Evolutionary conservation across 2,797 vertebrate genomes (phyloP).

Genomic region (Peromyscus attwateri): DNA sequence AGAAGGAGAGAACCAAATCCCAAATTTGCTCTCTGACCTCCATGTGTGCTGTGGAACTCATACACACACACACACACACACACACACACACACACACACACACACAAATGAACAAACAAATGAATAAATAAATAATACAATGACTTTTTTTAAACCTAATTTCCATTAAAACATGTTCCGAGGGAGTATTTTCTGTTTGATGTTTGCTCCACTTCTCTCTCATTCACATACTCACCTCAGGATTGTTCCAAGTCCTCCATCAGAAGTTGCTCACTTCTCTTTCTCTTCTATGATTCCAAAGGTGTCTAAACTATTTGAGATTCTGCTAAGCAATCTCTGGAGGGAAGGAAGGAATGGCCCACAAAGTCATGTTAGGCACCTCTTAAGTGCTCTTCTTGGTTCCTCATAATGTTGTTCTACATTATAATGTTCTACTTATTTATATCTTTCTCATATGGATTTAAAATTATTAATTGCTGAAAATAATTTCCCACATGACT

Average conservation of each 20-base stretch:
- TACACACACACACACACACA: neutral
- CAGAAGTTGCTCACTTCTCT: neutral
- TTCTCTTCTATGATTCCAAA: conserved; percentile 21
- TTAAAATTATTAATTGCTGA: neutral
- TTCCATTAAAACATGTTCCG: neutral
- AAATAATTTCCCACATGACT: neutral
- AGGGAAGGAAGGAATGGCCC: fast-evolving
- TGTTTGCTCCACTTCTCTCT: neutral
- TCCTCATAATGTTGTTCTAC: neutral
- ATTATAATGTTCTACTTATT: neutral
- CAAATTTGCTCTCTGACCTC: neutral
- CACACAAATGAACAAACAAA: too few relatives aligned
- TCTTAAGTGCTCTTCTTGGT: neutral
- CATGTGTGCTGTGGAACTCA: neutral
- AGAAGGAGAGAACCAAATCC: neutral
- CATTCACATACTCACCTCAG: neutral
- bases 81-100: neutral
- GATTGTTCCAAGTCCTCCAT: neutral
- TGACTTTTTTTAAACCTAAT: neutral
- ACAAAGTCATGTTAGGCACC: neutral
- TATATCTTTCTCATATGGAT: neutral
- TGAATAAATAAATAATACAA: neutral
- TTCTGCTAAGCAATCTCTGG: neutral
- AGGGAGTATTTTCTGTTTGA: neutral
- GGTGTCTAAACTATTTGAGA: neutral